Conservation (phyloP, 2,113 vertebrate species). For the Percina caprodes region DNA sequence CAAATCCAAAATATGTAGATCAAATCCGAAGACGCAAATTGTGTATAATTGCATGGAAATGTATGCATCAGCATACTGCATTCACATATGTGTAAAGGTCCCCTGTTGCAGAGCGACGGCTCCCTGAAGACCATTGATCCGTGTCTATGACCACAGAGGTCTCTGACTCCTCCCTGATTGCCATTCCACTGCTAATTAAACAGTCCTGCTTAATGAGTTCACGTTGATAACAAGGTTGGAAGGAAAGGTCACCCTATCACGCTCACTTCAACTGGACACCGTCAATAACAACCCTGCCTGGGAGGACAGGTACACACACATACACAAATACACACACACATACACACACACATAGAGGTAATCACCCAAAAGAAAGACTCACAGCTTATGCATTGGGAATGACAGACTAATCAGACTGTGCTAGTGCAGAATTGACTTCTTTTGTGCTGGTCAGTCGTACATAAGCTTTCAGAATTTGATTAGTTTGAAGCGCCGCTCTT, state of each 20-base stretch:
- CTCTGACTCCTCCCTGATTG: conserved; percentile 64
- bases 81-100: conserved; percentile 25
- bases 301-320: conserved; percentile 48
- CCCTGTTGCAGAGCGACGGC: conserved; percentile 35
- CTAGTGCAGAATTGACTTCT: conserved; percentile 18
- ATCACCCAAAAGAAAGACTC: conserved; percentile 26
- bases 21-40: neutral
- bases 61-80: neutral
- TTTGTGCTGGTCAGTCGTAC: conserved; percentile 3
- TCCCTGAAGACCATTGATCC: conserved; percentile 76
- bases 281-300: conserved; percentile 55
- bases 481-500: conserved; percentile 10
- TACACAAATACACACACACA: conserved; percentile 6
- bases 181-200: conserved; percentile 76
- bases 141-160: conserved; percentile 56
- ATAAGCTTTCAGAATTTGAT: conserved; percentile 16
- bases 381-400: neutral
- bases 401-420: conserved; percentile 2
- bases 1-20: neutral
- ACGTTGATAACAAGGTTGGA: conserved; percentile 68
- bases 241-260: conserved; percentile 73
- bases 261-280: conserved; percentile 51
- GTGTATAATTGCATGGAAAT: neutral
- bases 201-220: conserved; percentile 72
- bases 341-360: conserved; percentile 7